phyloP scores from a whole-genome alignment of 2,113 vertebrate species.

The Tympanuchus pallidicinctus region DNA sequence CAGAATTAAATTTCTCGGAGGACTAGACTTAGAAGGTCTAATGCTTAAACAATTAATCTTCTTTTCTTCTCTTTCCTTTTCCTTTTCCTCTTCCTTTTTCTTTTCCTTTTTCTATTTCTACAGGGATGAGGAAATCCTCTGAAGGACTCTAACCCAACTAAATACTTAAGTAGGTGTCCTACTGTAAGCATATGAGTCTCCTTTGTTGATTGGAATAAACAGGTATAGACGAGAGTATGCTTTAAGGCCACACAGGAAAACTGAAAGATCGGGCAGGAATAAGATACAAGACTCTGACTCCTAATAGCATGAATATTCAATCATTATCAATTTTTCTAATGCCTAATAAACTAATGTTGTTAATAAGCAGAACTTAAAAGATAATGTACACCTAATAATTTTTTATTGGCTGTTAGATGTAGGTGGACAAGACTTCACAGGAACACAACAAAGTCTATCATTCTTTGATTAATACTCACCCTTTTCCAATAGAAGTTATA shows the following conservation, averaged over 20 bases:
- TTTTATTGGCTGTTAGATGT: background rate
- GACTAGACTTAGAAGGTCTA: background rate
- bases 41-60: background rate
- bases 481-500: background rate
- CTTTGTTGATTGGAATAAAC: conserved; percentile 23
- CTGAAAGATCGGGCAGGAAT: background rate
- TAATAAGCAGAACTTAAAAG: background rate
- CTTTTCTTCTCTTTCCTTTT: background rate
- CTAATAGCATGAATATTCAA: background rate
- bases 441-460: background rate
- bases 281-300: background rate
- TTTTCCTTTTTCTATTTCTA: background rate
- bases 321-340: background rate
- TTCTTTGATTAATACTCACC: background rate
- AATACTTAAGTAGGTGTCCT: conserved; percentile 31
- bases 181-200: background rate
- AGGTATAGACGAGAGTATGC: background rate
- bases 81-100: background rate
- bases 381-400: background rate
- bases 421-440: background rate
- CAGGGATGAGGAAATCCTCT: conserved; percentile 29
- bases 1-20: background rate
- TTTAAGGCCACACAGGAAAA: background rate
- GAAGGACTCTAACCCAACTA: conserved; percentile 39
- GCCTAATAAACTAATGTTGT: background rate